Evolutionary conservation across 2,888 invertebrate genomes (phyloP).

Genomic region (Dicyrtoma fusca): DNA sequence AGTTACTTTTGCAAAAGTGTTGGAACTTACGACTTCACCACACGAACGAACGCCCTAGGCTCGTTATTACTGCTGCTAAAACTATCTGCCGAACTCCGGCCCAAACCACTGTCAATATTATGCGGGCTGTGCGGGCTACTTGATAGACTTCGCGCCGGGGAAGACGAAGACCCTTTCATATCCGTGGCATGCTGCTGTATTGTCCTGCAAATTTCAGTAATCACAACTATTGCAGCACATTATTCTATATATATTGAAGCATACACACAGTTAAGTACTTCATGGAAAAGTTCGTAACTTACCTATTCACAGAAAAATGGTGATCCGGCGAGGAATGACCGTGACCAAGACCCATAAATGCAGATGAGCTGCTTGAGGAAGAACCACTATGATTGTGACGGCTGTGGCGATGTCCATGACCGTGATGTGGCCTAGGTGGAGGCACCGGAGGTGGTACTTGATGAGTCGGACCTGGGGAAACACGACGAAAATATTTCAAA

Average conservation of each 20-base stretch:
- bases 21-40: constrained; percentile 54
- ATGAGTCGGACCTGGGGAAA: constrained; percentile 35
- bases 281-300: neutral
- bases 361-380: constrained; percentile 53
- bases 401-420: constrained; percentile 33
- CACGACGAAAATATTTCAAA: constrained; percentile 36
- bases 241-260: no score
- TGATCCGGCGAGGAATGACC: constrained; percentile 38
- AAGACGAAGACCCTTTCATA: constrained; percentile 35
- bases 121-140: constrained; percentile 55
- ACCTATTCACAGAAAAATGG: constrained; percentile 37
- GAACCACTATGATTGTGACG: constrained; percentile 45
- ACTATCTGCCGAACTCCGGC: constrained; percentile 54
- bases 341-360: constrained; percentile 25
- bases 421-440: constrained; percentile 56
- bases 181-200: constrained; percentile 37
- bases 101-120: constrained; percentile 52
- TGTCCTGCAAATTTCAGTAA: constrained; percentile 31
- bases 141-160: constrained; percentile 49
- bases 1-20: no score
- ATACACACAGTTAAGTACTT: no score
- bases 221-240: no score
- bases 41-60: constrained; percentile 53
- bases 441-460: constrained; percentile 51
- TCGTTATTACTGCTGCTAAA: constrained; percentile 48